Conservation (phyloP, 2,888 invertebrate genomes). For the Trachelus iudaicus region DNA sequence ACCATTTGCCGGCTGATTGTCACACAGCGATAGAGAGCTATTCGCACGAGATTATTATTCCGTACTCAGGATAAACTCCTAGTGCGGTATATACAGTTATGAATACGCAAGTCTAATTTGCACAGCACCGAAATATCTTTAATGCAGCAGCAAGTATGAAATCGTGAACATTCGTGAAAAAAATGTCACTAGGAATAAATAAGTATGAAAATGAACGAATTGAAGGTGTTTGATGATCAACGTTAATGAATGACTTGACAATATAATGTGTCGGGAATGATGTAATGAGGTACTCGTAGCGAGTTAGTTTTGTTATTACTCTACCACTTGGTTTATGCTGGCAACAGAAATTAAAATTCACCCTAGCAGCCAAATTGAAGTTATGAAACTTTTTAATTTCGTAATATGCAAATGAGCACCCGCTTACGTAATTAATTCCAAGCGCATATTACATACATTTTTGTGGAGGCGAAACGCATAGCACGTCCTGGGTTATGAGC, state of each 20-base stretch:
- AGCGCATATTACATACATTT: slow-evolving; percentile 39
- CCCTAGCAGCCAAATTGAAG: slow-evolving; percentile 41
- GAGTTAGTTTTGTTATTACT: not conserved
- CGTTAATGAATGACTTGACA: not conserved
- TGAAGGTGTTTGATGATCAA: not conserved
- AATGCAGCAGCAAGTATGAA: not conserved
- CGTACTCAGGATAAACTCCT: not conserved
- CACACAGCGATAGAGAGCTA: slow-evolving; percentile 9
- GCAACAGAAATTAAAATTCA: slow-evolving; percentile 48
- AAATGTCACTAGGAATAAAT: not conserved
- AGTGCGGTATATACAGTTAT: not conserved
- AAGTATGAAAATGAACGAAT: not conserved
- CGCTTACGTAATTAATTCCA: slow-evolving; percentile 50
- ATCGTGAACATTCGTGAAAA: not conserved
- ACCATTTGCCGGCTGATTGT: slow-evolving; percentile 7
- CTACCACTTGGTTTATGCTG: not conserved
- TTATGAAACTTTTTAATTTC: slow-evolving; percentile 50
- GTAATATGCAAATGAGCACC: slow-evolving; percentile 51
- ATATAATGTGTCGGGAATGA: not conserved
- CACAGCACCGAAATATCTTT: not conserved
- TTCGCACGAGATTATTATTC: slow-evolving; percentile 1
- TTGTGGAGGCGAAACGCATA: slow-evolving; percentile 16
- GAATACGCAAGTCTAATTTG: not conserved
- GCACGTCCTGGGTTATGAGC: not conserved
- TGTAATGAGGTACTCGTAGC: not conserved